These are phyloP conservation scores for Taphrorychus bicolor DNA, from an alignment of 2,888 invertebrate genomes.

Conservation along the genomic window DNA sequence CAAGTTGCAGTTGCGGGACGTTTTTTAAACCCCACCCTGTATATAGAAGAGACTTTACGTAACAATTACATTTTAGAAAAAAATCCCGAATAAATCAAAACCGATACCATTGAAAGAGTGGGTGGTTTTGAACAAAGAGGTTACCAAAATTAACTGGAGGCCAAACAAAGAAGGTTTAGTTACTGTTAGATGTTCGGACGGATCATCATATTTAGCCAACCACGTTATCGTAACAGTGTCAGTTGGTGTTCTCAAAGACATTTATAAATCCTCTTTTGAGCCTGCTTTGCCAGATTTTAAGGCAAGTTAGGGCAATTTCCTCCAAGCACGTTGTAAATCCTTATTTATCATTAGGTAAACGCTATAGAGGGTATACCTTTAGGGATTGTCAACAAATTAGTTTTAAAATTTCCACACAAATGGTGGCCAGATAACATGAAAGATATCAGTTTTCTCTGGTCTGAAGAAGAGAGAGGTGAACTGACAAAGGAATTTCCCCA, in stretches of 20 bases:
- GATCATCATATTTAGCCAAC: conserved; percentile 63
- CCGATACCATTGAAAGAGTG: conserved; percentile 47
- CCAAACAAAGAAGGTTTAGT: conserved; percentile 53
- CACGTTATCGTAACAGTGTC: conserved; percentile 74
- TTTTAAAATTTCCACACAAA: conserved; percentile 66
- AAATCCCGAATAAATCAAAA: conserved; percentile 46
- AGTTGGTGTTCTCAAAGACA: conserved; percentile 71
- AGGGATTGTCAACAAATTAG: conserved; percentile 73
- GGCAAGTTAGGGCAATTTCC: no score
- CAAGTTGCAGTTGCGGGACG: no score
- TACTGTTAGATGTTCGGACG: conserved; percentile 63
- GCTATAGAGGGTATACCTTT: conserved; percentile 68
- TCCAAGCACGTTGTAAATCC: no score
- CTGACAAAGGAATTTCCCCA: conserved; percentile 50
- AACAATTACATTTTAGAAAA: conserved; percentile 48
- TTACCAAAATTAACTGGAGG: conserved; percentile 50
- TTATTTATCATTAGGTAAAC: conserved; percentile 34
- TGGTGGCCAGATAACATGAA: conserved; percentile 70
- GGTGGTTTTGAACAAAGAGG: conserved; percentile 52
- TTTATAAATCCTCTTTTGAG: conserved; percentile 61
- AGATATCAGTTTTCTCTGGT: conserved; percentile 68
- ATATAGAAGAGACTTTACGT: no score
- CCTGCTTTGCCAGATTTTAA: conserved; percentile 66
- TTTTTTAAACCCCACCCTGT: no score
- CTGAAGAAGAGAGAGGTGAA: conserved; percentile 58